These are phyloP conservation scores for Noctua pronuba DNA, from an alignment of 2,888 invertebrate species.

Conservation along the genomic window DNA sequence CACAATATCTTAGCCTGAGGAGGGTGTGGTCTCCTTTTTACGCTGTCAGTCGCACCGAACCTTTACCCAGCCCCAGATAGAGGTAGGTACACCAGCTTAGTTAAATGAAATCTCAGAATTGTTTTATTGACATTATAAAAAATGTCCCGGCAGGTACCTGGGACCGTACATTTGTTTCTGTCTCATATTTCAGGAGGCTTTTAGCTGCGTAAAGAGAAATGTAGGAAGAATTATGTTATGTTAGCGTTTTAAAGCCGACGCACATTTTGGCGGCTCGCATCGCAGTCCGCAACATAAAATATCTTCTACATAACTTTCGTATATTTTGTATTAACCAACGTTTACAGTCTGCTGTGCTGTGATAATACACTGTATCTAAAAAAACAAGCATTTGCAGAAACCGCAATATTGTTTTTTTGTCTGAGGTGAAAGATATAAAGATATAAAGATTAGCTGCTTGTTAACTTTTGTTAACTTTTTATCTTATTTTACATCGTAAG, in stretches of 20 bases:
- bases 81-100: constrained; percentile 65
- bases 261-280: neutral
- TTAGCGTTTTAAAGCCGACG: neutral
- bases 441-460: too few species aligned
- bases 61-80: constrained; percentile 39
- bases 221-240: constrained; percentile 12
- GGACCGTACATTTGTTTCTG: constrained; percentile 44
- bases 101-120: constrained; percentile 69
- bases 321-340: neutral
- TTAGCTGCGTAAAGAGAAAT: constrained; percentile 23
- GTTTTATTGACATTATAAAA: constrained; percentile 62
- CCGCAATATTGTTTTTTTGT: too few species aligned
- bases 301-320: neutral
- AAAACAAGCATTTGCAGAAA: too few species aligned
- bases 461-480: too few species aligned
- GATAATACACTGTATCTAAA: too few species aligned
- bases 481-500: too few species aligned
- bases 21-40: neutral
- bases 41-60: constrained; percentile 36
- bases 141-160: constrained; percentile 47
- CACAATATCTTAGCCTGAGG: neutral
- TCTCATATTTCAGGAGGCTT: constrained; percentile 44
- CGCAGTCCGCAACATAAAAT: neutral
- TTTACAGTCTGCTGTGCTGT: neutral
- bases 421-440: too few species aligned